Evolutionary conservation across 2,797 vertebrate genomes (phyloP).

Genomic region (Gymnothorax reevesii): DNA sequence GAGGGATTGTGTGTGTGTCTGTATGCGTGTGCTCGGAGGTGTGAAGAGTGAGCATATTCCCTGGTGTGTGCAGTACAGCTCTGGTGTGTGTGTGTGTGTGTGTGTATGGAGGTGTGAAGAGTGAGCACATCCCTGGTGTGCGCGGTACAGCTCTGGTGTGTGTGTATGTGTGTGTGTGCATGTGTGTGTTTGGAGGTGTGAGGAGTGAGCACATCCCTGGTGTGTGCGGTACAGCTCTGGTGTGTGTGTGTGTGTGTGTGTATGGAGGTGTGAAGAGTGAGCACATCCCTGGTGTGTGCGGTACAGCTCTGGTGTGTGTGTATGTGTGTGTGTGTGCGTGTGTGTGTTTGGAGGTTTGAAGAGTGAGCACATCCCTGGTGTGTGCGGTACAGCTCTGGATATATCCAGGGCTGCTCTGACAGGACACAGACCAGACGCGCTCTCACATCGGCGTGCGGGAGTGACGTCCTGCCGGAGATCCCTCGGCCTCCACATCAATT

Average conservation of each 20-base stretch:
- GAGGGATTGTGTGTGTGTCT: no score
- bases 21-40: not conserved
- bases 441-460: not conserved
- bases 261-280: no score
- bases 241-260: no score
- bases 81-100: not conserved
- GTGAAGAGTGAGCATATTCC: not conserved
- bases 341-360: not conserved
- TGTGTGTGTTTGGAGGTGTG: not conserved
- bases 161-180: not conserved
- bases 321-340: not conserved
- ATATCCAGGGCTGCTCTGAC: not conserved
- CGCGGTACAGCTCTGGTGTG: no score
- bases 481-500: conserved; percentile 40
- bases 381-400: not conserved
- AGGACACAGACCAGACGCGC: no score
- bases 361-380: not conserved
- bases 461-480: not conserved
- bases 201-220: not conserved
- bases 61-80: not conserved
- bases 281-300: no score
- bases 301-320: no score
- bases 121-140: no score
- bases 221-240: not conserved
- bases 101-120: no score